Conservation (phyloP, 2,113 vertebrate species). For the Melanotaenia duboulayi region DNA sequence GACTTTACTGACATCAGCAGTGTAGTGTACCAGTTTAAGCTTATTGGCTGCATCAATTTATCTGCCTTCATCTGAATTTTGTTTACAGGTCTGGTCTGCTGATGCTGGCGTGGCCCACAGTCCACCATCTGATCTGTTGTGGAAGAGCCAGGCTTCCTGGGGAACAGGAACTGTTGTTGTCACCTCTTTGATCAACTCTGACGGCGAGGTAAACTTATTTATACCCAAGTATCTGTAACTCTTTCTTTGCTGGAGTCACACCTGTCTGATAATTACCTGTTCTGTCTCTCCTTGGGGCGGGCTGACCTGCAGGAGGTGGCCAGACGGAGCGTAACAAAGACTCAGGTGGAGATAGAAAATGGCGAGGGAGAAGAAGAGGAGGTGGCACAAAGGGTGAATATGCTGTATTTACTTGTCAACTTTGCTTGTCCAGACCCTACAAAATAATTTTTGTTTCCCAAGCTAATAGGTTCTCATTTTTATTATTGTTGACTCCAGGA, state of each 20-base stretch:
- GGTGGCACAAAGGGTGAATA: slow-evolving; percentile 88
- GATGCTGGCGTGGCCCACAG: slow-evolving; percentile 90
- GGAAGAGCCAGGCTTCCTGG: slow-evolving; percentile 95
- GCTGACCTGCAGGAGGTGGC: slow-evolving; percentile 88
- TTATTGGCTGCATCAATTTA: no score
- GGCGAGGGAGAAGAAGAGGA: slow-evolving; percentile 90
- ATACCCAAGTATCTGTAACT: not conserved
- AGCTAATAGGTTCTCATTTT: not conserved
- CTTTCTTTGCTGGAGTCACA: not conserved
- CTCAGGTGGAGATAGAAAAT: slow-evolving; percentile 84
- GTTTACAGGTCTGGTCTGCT: slow-evolving; percentile 90
- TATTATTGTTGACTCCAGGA: no score
- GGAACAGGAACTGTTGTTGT: slow-evolving; percentile 86
- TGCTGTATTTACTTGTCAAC: not conserved
- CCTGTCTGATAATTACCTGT: not conserved
- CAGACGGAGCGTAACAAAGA: slow-evolving; percentile 85
- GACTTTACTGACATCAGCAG: no score
- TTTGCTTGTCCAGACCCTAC: no score
- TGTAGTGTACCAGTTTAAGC: no score
- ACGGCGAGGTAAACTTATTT: slow-evolving; percentile 87
- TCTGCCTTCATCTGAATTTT: not conserved
- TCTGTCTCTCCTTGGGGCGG: not conserved
- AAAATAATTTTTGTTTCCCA: no score
- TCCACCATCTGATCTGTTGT: slow-evolving; percentile 91
- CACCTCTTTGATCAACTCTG: slow-evolving; percentile 86